Percentiles rank a stretch among this genome's conserved stretches.
Evolutionary conservation across 2,888 invertebrate species (phyloP).

Genomic region (Parnassius orleans): DNA sequence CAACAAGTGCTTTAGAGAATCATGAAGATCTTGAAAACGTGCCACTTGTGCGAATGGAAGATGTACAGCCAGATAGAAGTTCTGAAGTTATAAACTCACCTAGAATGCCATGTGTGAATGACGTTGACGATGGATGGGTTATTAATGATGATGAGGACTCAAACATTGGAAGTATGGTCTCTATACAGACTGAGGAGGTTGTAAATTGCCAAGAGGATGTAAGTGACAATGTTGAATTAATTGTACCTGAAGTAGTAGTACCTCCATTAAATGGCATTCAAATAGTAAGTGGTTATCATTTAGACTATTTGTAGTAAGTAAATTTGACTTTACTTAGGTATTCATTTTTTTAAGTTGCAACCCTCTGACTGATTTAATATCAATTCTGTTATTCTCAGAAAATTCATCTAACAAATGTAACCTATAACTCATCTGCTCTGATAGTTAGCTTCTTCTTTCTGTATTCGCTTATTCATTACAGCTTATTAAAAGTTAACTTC

Average conservation of each 20-base stretch:
- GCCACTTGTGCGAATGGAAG: slow-evolving; percentile 67
- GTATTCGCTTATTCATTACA: too few relatives aligned
- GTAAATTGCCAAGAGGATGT: slow-evolving; percentile 34
- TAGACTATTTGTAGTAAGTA: too few relatives aligned
- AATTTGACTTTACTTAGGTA: too few relatives aligned
- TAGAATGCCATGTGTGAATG: slow-evolving; percentile 34
- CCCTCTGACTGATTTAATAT: too few relatives aligned
- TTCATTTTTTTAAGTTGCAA: too few relatives aligned
- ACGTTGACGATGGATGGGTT: slow-evolving; percentile 31
- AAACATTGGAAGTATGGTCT: slow-evolving; percentile 65
- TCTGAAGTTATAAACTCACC: slow-evolving; percentile 36
- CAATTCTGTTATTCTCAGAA: too few relatives aligned
- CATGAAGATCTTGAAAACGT: slow-evolving; percentile 62
- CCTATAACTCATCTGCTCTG: too few relatives aligned
- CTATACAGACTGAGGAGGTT: slow-evolving; percentile 55
- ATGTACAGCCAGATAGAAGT: slow-evolving; percentile 60
- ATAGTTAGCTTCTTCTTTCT: too few relatives aligned
- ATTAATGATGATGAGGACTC: slow-evolving; percentile 53
- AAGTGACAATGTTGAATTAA: slow-evolving; percentile 45
- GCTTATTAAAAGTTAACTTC: too few relatives aligned
- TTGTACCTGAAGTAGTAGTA: slow-evolving; percentile 44
- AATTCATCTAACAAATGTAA: too few relatives aligned
- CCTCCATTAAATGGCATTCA: slow-evolving; percentile 31
- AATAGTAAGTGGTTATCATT: slow-evolving; percentile 6
- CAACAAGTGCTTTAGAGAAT: slow-evolving; percentile 50